These are phyloP conservation scores for Argyra leucocephala DNA, from an alignment of 2,888 invertebrate species.

Conservation along the genomic window DNA sequence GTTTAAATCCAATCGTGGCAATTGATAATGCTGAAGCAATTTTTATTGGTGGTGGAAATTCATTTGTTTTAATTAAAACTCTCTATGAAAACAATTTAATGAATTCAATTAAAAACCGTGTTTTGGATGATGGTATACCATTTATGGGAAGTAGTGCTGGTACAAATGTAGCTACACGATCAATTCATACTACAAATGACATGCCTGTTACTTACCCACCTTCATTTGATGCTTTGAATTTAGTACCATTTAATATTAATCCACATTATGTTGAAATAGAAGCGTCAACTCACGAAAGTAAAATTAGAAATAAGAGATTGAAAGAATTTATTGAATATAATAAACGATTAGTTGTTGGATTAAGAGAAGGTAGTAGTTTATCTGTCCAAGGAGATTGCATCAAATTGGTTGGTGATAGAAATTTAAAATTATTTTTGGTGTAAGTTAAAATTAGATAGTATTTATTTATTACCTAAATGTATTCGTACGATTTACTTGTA, in stretches of 20 bases:
- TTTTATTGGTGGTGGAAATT: conserved; percentile 67
- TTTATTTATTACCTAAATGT: too few relatives aligned
- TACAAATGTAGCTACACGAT: conserved; percentile 64
- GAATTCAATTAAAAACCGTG: conserved; percentile 49
- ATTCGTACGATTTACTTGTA: too few relatives aligned
- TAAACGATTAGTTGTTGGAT: conserved; percentile 53
- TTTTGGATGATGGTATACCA: conserved; percentile 52
- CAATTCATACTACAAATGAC: conserved; percentile 70
- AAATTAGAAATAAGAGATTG: conserved; percentile 61
- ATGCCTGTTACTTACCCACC: conserved; percentile 71
- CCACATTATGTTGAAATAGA: conserved; percentile 63
- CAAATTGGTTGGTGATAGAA: conserved; percentile 50
- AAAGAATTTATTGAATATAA: conserved; percentile 53
- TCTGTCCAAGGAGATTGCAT: conserved; percentile 49
- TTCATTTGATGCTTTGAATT: conserved; percentile 51
- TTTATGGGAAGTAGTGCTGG: conserved; percentile 69
- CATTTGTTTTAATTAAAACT: conserved; percentile 57
- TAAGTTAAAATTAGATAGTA: conserved; percentile 34
- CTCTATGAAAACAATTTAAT: conserved; percentile 56
- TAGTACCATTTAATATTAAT: conserved; percentile 72
- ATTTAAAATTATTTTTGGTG: conserved; percentile 53
- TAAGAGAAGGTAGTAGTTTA: conserved; percentile 57
- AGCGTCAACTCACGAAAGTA: conserved; percentile 52
- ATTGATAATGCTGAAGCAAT: conserved; percentile 53
- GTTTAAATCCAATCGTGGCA: conserved; percentile 46